Evolutionary conservation across 1,140 invertebrate species (phyloP).

Genomic region (Nasonia vitripennis): DNA sequence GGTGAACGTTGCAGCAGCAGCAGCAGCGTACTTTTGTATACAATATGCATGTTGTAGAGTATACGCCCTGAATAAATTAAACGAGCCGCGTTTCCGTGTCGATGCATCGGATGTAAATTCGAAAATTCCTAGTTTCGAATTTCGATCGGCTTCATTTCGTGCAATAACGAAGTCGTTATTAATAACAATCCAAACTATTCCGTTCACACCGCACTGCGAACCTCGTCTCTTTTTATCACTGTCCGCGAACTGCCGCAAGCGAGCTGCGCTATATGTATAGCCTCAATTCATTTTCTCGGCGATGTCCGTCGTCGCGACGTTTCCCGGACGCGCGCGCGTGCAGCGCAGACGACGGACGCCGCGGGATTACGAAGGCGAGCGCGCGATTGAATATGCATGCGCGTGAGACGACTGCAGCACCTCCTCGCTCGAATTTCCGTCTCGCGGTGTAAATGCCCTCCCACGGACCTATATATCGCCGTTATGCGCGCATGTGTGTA

Average conservation of each 20-base stretch:
- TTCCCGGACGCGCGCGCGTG: constrained; percentile 25
- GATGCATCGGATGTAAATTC: no score
- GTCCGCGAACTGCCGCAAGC: background rate
- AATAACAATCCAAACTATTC: no score
- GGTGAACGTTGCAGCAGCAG: background rate
- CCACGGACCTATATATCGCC: background rate
- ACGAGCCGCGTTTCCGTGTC: background rate
- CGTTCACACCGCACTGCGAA: no score
- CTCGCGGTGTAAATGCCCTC: constrained; percentile 32
- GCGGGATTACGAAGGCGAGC: constrained; percentile 14
- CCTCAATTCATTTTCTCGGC: constrained; percentile 23
- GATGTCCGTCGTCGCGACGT: constrained; percentile 7
- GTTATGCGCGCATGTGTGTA: background rate
- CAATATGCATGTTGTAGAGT: background rate
- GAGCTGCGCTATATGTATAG: background rate
- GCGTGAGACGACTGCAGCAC: background rate
- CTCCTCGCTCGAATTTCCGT: constrained; percentile 28
- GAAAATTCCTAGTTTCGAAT: background rate
- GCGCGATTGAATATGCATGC: constrained; percentile 41
- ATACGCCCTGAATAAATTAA: background rate
- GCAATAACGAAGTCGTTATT: background rate
- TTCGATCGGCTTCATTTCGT: background rate
- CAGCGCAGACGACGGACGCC: constrained; percentile 6
- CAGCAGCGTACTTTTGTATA: no score
- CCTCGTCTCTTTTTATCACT: background rate